phyloP scores from a whole-genome alignment of 2,113 vertebrate species.

The Colossoma macropomum region DNA sequence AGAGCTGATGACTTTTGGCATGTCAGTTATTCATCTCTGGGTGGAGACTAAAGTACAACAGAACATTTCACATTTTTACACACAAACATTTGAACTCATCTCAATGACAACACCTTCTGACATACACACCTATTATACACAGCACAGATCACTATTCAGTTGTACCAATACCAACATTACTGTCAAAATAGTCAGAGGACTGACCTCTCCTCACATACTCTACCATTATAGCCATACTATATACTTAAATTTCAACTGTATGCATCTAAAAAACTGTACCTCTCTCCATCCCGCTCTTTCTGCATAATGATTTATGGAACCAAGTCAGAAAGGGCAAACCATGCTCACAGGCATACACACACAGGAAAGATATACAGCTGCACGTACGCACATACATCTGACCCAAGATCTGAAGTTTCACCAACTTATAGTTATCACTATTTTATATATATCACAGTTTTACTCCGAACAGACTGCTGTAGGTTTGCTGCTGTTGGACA shows the following conservation, averaged over 20 bases:
- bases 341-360: neutral
- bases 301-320: neutral
- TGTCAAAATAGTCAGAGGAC: neutral
- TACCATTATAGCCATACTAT: conserved; percentile 14
- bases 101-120: neutral
- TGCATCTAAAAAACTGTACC: conserved; percentile 31
- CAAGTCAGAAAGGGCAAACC: neutral
- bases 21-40: conserved; percentile 48
- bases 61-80: neutral
- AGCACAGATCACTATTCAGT: neutral
- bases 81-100: neutral
- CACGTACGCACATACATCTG: neutral
- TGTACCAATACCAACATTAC: neutral
- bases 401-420: no score
- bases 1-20: conserved; percentile 44
- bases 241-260: conserved; percentile 22
- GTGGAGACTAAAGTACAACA: conserved; percentile 32
- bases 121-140: neutral
- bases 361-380: neutral
- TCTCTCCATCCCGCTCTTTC: neutral
- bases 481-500: neutral
- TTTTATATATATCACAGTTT: no score
- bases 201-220: conserved; percentile 27
- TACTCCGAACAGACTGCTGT: neutral
- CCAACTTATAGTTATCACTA: no score